Evolutionary conservation across 2,797 vertebrate species (phyloP).

Genomic region (Hemitrygon akajei): DNA sequence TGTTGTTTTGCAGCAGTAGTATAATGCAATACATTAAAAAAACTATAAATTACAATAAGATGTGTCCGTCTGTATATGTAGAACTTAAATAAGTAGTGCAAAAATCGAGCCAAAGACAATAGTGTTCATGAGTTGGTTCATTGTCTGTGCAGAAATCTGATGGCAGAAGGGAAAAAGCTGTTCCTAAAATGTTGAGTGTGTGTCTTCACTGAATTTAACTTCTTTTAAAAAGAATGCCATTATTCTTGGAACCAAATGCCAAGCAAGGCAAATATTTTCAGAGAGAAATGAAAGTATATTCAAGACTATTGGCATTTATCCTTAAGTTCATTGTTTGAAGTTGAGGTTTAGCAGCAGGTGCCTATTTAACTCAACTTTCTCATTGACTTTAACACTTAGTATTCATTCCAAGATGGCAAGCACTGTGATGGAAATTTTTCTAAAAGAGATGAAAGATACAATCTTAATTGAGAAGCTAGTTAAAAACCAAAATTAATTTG

Average conservation of each 20-base stretch:
- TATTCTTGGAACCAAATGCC: neutral
- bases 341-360: neutral
- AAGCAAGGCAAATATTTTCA: neutral
- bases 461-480: neutral
- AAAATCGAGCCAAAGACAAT: no score
- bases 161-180: no score
- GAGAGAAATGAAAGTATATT: neutral
- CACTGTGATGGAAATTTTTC: neutral
- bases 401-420: neutral
- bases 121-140: no score
- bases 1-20: no score
- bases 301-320: neutral
- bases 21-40: no score
- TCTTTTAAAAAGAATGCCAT: neutral
- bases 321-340: neutral
- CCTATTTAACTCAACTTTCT: neutral
- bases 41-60: no score
- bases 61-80: no score
- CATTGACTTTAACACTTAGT: neutral
- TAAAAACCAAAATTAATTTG: neutral
- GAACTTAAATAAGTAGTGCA: no score
- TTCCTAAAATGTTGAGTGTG: no score
- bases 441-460: neutral
- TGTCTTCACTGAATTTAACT: neutral
- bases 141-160: no score